Evolutionary conservation across 2,113 vertebrate species (phyloP), one percentile per base, ranked within the genome.

Genomic region (Climacteris rufus): DNA sequence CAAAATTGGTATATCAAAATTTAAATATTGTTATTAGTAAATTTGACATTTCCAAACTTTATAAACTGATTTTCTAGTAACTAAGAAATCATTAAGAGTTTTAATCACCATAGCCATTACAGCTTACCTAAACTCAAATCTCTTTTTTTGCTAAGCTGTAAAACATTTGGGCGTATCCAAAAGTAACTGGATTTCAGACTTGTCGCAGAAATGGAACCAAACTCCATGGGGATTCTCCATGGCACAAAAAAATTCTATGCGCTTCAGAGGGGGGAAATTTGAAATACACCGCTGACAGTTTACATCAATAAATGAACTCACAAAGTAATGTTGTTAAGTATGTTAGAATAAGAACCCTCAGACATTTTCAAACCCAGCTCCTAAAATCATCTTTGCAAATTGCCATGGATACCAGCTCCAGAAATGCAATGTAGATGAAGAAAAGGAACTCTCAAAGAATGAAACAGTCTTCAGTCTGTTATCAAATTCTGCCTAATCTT

Each of bases 371-470:
- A 80, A 68, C 19, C 35, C 4, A 7, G 30, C 64, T 93, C 64
- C 83, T 74, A 59, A 70, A 61, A n/a, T 30, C 66, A 72, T 15
- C 50, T 45, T 33, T 39, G 64, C 9, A 7, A 83, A 94, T 70
- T 86, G 47, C 80, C 80, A 90, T 83, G 83, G 86, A 92, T 90
- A 94, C 60, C 91, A 94, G 64, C 71, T 90, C 76, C 60, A 90
- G 68, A 90, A 92, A 81, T 21, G 16, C 28, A 59, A 12, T 0
- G 0, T 0, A 50, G 56, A 90, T 27, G 25, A 96, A 92, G 59
- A 72, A 63, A 83, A 90, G 42, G 33, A 77, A 89, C 45, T 76
- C 54, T 91, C 87, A 92, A 77, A 81, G 72, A 86, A 72, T 44
- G 47, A 83, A 89, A 71, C 6, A 10, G 66, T 70, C 71, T 74